These are phyloP conservation scores for Drosophila nebulosa DNA, from an alignment of 1,140 invertebrate species.

Conservation along the genomic window DNA sequence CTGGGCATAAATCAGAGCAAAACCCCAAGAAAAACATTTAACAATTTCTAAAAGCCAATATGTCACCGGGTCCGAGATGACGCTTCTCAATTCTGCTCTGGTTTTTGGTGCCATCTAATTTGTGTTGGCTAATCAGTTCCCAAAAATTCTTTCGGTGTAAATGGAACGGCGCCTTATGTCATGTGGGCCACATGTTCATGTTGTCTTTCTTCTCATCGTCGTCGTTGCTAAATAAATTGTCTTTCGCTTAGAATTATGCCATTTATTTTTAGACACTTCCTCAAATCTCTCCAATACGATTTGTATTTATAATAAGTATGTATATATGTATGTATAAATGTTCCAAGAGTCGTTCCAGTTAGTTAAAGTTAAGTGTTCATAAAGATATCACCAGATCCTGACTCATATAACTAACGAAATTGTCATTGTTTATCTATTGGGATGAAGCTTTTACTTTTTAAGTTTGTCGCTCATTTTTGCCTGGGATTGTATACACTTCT, in stretches of 20 bases:
- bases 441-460: not conserved
- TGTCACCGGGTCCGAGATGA: conserved; percentile 36
- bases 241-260: conserved; percentile 51
- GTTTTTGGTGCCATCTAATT: conserved; percentile 54
- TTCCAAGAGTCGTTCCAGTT: not conserved
- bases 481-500: not conserved
- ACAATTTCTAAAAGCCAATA: conserved; percentile 61
- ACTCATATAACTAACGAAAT: not conserved
- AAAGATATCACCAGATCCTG: not conserved
- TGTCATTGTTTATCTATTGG: not conserved
- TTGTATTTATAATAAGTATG: not conserved
- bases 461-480: not conserved
- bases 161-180: conserved; percentile 61
- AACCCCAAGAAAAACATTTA: conserved; percentile 12
- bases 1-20: conserved; percentile 63
- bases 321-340: no score
- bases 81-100: not conserved
- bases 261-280: conserved; percentile 58
- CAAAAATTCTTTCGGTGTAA: conserved; percentile 37
- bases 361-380: not conserved
- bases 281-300: not conserved
- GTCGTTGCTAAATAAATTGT: conserved; percentile 61
- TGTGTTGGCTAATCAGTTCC: conserved; percentile 67
- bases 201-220: conserved; percentile 14
- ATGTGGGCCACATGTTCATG: conserved; percentile 24